These are phyloP conservation scores for Silvanus unidentatus DNA, from an alignment of 2,888 invertebrate genomes.

Conservation along the genomic window DNA sequence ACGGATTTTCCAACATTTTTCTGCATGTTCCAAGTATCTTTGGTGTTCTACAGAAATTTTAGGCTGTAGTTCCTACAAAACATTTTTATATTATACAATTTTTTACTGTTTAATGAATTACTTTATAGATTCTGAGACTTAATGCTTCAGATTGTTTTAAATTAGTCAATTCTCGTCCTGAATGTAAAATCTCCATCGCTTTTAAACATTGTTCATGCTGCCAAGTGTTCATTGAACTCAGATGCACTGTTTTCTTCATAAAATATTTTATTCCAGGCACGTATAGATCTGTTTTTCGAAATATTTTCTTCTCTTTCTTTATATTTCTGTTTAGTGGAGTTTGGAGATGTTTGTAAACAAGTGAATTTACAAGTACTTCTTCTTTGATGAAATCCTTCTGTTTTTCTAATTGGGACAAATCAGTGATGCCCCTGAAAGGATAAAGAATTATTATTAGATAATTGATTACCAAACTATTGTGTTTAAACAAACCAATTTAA, in stretches of 20 bases:
- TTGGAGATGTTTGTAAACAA: conserved; percentile 19
- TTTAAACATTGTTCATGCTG: conserved; percentile 23
- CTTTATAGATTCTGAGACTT: conserved; percentile 19
- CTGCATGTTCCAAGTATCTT: conserved; percentile 18
- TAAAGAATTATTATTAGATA: too few species aligned
- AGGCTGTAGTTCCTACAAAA: conserved; percentile 21
- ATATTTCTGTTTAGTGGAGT: conserved; percentile 8
- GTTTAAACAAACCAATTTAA: too few species aligned
- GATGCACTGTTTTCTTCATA: conserved; percentile 8
- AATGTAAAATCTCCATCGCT: conserved; percentile 23
- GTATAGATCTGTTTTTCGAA: conserved; percentile 8
- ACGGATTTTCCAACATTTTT: conserved; percentile 18
- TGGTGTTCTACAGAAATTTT: conserved; percentile 25
- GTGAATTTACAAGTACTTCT: conserved; percentile 15
- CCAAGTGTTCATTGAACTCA: conserved; percentile 16
- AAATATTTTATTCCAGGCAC: conserved; percentile 14
- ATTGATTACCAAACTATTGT: too few species aligned
- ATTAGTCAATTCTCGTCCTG: conserved; percentile 11
- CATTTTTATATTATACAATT: background rate
- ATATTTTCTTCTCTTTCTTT: conserved; percentile 10
- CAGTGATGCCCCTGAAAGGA: conserved; percentile 15
- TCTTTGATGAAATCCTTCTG: conserved; percentile 17
- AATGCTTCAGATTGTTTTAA: too few species aligned
- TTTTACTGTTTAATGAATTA: conserved; percentile 12
- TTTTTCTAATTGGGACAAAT: conserved; percentile 15